Evolutionary conservation across 2,888 invertebrate genomes (phyloP), one percentile per base, ranked within the genome.

Genomic region (Sipha maydis): DNA sequence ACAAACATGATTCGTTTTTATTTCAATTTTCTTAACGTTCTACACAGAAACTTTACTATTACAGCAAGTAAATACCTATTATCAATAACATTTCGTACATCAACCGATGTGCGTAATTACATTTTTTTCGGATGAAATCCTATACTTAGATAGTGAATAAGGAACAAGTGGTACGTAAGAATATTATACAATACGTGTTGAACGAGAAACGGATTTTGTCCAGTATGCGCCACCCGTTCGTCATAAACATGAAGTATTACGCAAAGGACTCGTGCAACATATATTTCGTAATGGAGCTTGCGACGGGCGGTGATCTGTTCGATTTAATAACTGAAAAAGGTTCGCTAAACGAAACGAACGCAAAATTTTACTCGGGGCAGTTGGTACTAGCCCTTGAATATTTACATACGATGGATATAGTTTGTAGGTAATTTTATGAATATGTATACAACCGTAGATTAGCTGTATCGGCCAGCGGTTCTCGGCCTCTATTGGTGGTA

Each of bases 321-420:
- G 94, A 94, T 0, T 61, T 80, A 19, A 56, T 88, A 8, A 38
- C 17, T 0, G 8, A 75, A 1, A 61, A n/a, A 61, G 75, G 75
- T 7, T 8, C 14, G 19, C 38, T 88, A 2, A 41, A 34, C 25
- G 88, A 88, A 48, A 0, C 17, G 95, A 96, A 91, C 93, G 94
- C 97, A 1, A 95, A 95, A 91, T 98, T 98, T 93, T 99, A 98
- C 92, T 96, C 96, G 0, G 95, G 97, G 78, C 98, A 99, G 93
- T 96, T 99, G n/a, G 94, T 96, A 85, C 92, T 99, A 90, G 97
- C 96, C 3, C 93, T 99, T 90, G 98, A 99, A 92, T 99, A 98
- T 92, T 92, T 99, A 89, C 98, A 99, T 92, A 94, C 94, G 91
- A 94, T 97, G 91, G 95, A 96, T 91, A 93, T 99, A 90, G 93